phyloP scores from a whole-genome alignment of 2,113 vertebrate genomes.

The Daboia siamensis region DNA sequence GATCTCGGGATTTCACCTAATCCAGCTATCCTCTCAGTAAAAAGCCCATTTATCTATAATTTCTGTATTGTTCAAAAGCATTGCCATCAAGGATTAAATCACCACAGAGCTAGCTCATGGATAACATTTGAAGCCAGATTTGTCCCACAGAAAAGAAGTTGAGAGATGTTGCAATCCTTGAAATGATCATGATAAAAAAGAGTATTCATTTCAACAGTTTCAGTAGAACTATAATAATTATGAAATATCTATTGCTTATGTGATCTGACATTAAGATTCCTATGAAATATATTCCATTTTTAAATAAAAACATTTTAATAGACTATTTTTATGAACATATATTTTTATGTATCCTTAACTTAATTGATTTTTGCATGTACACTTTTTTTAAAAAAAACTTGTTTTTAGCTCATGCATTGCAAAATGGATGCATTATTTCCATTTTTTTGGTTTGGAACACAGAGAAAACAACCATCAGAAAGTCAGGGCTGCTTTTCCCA shows the following conservation, averaged over 20 bases:
- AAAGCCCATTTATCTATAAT: not conserved
- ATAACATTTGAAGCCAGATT: not conserved
- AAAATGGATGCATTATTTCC: not conserved
- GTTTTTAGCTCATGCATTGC: too few relatives aligned
- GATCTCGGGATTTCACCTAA: not conserved
- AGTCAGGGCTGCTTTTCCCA: too few relatives aligned
- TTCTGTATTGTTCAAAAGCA: not conserved
- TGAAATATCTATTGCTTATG: conserved; percentile 58
- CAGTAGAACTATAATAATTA: conserved; percentile 64
- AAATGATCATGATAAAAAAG: conserved; percentile 56
- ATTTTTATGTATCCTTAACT: too few relatives aligned
- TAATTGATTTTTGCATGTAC: not conserved
- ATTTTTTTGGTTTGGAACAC: not conserved
- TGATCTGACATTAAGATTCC: conserved; percentile 59
- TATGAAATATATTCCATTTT: not conserved
- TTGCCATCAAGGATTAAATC: not conserved
- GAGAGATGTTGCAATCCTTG: conserved; percentile 38
- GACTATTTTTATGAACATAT: too few relatives aligned
- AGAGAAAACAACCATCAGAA: not conserved
- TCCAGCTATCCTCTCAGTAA: not conserved
- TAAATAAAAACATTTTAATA: too few relatives aligned
- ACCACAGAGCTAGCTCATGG: not conserved
- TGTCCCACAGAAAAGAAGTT: not conserved
- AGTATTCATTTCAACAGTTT: conserved; percentile 52
- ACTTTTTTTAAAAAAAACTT: too few relatives aligned